Evolutionary conservation across 2,113 vertebrate genomes (phyloP).

Genomic region (Oceanites oceanicus): DNA sequence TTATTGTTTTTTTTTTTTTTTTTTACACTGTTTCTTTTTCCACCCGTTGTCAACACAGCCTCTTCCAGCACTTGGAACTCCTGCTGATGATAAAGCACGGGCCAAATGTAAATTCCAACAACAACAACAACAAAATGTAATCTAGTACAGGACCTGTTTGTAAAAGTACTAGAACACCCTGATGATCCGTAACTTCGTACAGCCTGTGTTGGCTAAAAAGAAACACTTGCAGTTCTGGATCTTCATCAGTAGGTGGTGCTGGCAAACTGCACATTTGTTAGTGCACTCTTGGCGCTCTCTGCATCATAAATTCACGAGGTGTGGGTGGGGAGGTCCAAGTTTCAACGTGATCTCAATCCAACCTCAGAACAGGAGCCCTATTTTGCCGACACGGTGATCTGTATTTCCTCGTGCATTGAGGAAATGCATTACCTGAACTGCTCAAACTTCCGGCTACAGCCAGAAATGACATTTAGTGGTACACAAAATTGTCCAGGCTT

Average conservation of each 20-base stretch:
- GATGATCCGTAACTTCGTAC: fast-evolving
- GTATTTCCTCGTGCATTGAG: fast-evolving
- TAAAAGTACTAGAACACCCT: background rate
- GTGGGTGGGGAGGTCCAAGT: background rate
- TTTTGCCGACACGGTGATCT: fast-evolving
- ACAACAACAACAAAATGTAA: background rate
- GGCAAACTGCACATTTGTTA: background rate
- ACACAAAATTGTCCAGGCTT: too few relatives aligned
- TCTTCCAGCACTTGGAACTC: background rate
- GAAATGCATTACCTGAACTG: background rate
- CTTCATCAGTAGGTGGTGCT: conserved; percentile 50
- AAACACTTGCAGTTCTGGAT: background rate
- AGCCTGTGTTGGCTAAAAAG: background rate
- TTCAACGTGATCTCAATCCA: fast-evolving
- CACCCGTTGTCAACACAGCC: background rate
- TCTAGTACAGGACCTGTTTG: background rate
- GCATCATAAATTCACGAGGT: fast-evolving
- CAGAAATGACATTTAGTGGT: fast-evolving
- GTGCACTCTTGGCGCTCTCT: background rate
- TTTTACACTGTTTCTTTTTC: background rate
- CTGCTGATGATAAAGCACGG: background rate
- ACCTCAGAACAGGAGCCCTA: background rate
- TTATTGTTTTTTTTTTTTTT: too few relatives aligned
- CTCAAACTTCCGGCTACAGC: background rate
- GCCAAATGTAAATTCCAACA: background rate